phyloP scores from a whole-genome alignment of 2,797 vertebrate species.

The Coregonus suidteri region DNA sequence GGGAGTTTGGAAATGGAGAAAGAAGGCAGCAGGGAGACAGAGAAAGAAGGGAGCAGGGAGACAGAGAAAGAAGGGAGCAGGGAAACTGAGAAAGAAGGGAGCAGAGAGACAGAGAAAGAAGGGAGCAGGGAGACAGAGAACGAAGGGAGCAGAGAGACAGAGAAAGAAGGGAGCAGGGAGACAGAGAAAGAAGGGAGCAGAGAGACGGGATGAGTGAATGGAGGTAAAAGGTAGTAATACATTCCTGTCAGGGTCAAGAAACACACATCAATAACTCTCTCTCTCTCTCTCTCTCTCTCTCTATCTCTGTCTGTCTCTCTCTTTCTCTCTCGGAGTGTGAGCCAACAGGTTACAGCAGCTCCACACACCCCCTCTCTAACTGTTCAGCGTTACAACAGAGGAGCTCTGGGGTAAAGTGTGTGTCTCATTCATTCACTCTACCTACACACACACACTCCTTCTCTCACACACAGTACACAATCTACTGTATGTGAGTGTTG shows the following conservation, averaged over 20 bases:
- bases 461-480: neutral
- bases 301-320: slow-evolving; percentile 4
- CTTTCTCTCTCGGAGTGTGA: slow-evolving; percentile 28
- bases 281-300: slow-evolving; percentile 16
- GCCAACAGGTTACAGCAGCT: slow-evolving; percentile 70
- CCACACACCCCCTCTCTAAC: slow-evolving; percentile 55
- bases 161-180: too few relatives aligned
- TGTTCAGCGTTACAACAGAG: slow-evolving; percentile 51
- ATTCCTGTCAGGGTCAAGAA: slow-evolving; percentile 19
- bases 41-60: too few relatives aligned
- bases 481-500: neutral
- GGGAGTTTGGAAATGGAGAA: too few relatives aligned
- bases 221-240: neutral
- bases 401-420: slow-evolving; percentile 40
- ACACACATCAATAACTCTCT: neutral
- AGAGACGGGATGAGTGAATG: neutral
- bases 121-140: neutral
- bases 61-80: too few relatives aligned
- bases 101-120: too few relatives aligned
- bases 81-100: too few relatives aligned
- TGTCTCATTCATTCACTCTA: slow-evolving; percentile 60
- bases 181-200: neutral
- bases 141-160: too few relatives aligned
- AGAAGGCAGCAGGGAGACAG: too few relatives aligned
- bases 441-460: slow-evolving; percentile 23